Conservation (phyloP, 2,113 vertebrate genomes). For the Cisticola juncidis region DNA sequence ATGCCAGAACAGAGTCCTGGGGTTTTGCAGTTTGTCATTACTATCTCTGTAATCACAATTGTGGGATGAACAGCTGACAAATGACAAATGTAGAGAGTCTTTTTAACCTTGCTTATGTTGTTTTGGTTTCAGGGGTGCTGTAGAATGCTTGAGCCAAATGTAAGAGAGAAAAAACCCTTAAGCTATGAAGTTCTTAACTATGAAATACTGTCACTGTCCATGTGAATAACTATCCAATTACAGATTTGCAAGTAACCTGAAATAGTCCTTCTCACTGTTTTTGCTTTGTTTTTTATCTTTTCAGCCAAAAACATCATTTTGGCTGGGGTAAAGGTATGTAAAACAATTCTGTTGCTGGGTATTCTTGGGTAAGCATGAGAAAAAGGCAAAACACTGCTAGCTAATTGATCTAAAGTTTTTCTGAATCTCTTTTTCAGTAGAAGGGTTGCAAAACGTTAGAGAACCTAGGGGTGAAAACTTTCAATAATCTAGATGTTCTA, state of each 20-base stretch:
- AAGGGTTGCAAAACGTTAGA: neutral
- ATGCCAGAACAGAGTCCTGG: neutral
- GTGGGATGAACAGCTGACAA: neutral
- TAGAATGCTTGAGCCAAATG: neutral
- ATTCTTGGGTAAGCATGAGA: neutral
- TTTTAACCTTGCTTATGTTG: neutral
- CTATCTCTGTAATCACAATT: neutral
- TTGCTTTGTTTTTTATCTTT: slow-evolving; percentile 15
- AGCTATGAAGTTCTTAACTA: neutral
- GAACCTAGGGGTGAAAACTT: neutral
- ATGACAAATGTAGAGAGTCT: neutral
- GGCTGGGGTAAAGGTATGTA: slow-evolving; percentile 93
- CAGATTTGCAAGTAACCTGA: neutral
- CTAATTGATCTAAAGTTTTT: neutral
- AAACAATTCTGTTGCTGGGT: neutral
- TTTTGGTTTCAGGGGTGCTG: neutral
- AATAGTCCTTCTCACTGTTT: neutral
- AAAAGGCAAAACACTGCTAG: neutral
- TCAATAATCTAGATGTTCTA: neutral
- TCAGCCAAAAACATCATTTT: slow-evolving; percentile 97
- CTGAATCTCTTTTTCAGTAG: neutral
- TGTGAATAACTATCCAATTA: neutral
- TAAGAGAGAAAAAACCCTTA: neutral
- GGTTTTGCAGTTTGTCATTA: neutral
- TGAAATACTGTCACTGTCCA: neutral